Base-by-base conservation (phyloP, 2,888 invertebrate genomes). In the Chrysotoxum bicinctum region DNA sequence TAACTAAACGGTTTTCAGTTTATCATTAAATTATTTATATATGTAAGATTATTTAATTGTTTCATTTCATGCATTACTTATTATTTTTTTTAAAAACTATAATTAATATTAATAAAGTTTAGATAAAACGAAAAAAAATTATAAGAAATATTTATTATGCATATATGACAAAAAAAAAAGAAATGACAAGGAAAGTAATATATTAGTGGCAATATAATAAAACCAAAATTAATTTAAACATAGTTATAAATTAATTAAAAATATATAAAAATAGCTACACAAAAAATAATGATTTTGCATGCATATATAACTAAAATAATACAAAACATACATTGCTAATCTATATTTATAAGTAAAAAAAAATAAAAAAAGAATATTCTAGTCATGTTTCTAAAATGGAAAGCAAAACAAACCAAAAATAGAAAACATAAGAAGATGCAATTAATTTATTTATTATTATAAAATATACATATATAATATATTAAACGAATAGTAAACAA, bases 131-230 rank as follows among this genome's bases (percentile, higher is more conserved):
- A 58, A 40, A 50, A 40, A 48, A 19, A 66, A 64, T 58, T 70
- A 58, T 54, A 32, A n/a, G 26, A 54, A 69, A 30, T 35, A 80
- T 50, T 50, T 50, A 60, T 70, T 76, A 73, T 50, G 21, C 23
- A 48, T 64, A 64, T 50, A 48, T 26, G 3, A n/a, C n/a, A n/a
- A n/a, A 54, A 58, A 26, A 56, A 76, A 40, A 58, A 73, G 3
- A 37, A 74, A 54, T 56, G 56, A 79, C 7, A 66, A 74, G 43
- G 58, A 70, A n/a, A 58, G n/a, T 58, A 37, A 76, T 54, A 19
- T 62, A 74, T 75, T 75, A 84, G 70, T 80, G 75, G 74, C 80
- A 82, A 77, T 82, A 74, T 77, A 40, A 79, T 45, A 74, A 66
- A 69, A 68, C 32, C 50, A 66, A 72, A 16, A 74, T 26, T 69